Base-by-base conservation (phyloP, 2,888 invertebrate species). In the Oconnorella tubifera region DNA sequence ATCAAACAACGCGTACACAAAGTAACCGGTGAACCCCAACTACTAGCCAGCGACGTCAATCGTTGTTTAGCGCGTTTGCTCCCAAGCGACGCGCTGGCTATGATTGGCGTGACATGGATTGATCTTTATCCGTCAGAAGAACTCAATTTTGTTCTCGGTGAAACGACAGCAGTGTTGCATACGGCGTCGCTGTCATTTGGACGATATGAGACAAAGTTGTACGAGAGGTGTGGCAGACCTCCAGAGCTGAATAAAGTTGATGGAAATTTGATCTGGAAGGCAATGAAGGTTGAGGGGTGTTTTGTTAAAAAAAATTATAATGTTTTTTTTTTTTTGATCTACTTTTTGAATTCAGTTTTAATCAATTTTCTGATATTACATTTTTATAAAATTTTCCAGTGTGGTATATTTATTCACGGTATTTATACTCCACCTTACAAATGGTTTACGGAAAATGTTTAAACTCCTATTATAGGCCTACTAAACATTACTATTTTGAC, bases 91-190 rank as follows among this genome's bases (percentile, higher is more conserved):
- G 77, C 75, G 2, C 70, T 71, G 56, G 75, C 77, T 57, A 74
- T 78, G 28, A 68, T 78, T 58, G 80, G 80, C n/a, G 66, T 80
- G 10, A 71, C 72, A 2, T 79, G 79, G 79, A 77, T 78, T 14
- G 80, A 80, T 65, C 71, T 80, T 3, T 80, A 77, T 68, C 79
- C 79, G 27, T 70, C 68, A 33, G 78, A 79, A 62, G 73, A 76
- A 49, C 69, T 76, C 60, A 79, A 80, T 59, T 80, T 79, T 75
- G 77, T 77, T 3, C 74, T 80, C 10, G 80, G 80, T 75, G 67
- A 79, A 66, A 76, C 78, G 1, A 73, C 75, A 2, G 63, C 68
- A 27, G 31, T 59, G 3, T 67, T 73, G 68, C 70, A 69, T 31
- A 68, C 75, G 31, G 80, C 75, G 14, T 73, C 75, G 19, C 73